Evolutionary conservation across 2,888 invertebrate species (phyloP), one percentile per base, ranked within the genome.

Genomic region (Dolichopus griseipennis): DNA sequence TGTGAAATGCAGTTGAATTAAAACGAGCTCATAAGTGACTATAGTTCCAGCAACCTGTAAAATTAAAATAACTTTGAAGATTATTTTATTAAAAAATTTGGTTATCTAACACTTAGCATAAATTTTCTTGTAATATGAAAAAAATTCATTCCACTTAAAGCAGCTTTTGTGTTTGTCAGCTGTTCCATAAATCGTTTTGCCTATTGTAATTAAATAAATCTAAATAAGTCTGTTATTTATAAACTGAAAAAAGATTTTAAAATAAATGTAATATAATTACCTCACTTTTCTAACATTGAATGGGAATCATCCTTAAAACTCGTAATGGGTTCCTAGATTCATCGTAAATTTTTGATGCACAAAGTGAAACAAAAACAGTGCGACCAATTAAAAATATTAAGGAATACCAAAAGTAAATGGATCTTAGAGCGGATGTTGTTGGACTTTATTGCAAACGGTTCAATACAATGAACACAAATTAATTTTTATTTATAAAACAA

Each of bases 1-100:
- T 6, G 52, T 52, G 15, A 52, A 52, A 52, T 74, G 74, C 0
- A 74, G 67, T 65, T 74, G 74, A 27, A 74, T 70, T 2, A 74
- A 69, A 27, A 74, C 74, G 9, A 74, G 68, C 68, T 74, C 74
- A 37, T 74, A 73, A 0, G 87, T 87, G 12, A 88, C 83, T 62
- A 88, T 85, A 0, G 87, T 85, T 21, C 85, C 85, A 15, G 85
- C 84, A 72, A 87, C 84, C 87, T 88, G 78, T n/a, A 70, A 66
- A 1, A 2, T 10, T 7, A 52, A 52, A 7, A n/a, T 52, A 52
- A 37, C 8, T 37, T 10, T 37, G n/a, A n/a, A 37, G 8, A 37
- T 34, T 34, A 37, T 37, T 37, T 37, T 27, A 27, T 27, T 27
- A 27, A 27, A 27, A 27, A 27, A 37, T 37, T 37, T 37, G 3